Conservation (phyloP, 2,797 vertebrate species). For the Gallirallus australis region DNA sequence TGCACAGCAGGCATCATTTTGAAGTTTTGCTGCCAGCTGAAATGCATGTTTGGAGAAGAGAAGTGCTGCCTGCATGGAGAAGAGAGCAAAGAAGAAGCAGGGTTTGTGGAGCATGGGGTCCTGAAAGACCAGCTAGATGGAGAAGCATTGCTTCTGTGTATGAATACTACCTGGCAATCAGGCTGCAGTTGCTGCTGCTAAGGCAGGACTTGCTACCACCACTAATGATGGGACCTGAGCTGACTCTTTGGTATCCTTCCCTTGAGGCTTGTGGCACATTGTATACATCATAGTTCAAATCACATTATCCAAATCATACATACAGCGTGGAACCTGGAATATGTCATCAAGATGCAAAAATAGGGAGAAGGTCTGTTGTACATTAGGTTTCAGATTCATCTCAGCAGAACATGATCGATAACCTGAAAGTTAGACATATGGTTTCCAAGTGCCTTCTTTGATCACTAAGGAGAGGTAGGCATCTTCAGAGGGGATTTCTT, state of each 20-base stretch:
- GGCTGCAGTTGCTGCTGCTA: neutral
- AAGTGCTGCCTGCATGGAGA: neutral
- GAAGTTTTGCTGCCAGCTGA: neutral
- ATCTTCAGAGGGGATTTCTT: neutral
- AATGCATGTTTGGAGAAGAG: neutral
- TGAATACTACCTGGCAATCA: neutral
- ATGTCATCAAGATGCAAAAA: neutral
- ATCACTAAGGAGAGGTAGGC: neutral
- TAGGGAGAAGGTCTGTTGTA: neutral
- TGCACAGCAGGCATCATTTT: neutral
- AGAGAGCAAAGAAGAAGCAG: neutral
- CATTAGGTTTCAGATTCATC: neutral
- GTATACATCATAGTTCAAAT: neutral
- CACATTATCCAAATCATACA: neutral
- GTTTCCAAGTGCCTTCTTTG: neutral
- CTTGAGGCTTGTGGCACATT: neutral
- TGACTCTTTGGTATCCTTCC: neutral
- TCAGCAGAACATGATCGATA: neutral
- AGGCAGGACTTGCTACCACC: neutral
- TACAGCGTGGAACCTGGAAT: neutral
- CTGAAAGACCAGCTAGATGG: neutral
- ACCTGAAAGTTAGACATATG: neutral
- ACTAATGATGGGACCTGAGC: neutral
- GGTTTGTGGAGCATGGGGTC: neutral
- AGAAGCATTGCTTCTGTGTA: neutral